Base-by-base conservation (phyloP, 2,888 invertebrate species). In the Coelopa pilipes region DNA sequence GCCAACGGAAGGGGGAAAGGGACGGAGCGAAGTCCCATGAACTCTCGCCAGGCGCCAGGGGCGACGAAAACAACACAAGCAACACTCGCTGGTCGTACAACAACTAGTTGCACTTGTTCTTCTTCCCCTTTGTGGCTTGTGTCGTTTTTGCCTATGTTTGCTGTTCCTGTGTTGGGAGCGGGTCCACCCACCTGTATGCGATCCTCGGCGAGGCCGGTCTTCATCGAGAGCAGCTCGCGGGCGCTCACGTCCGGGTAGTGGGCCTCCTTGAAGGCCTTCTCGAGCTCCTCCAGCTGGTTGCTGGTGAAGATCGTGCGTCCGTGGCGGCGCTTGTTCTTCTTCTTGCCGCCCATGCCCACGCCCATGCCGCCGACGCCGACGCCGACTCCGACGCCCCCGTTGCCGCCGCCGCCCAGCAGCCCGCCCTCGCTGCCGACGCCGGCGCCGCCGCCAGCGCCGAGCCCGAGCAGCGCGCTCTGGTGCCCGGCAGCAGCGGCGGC, bases 201-300 rank as follows among this genome's bases (percentile, higher is more conserved):
- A 89, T 96, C 96, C 87, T 96, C 96, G 55, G 96, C 96, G 69
- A 96, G 91, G 87, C 96, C 96, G 62, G 96, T 96, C 88, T 96
- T 95, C 82, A 96, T 91, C 75, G 95, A 96, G 81, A 96, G 91
- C 94, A 96, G 94, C 89, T 96, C 96, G 74, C 99, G 90, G 72
- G 98, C 98, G 89, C 98, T 98, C 79, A 99, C 98, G 89, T 99
- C 99, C 10, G 99, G 99, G 89, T 99, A 99, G 90, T 99, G 99
- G 63, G 99, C 98, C 87, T 98, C 98, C 89, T 98, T 97, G 91
- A 99, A 99, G 46, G 99, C 97, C 89, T 98, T 97, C 90, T 99
- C 99, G 88, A 99, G 91, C 89, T 99, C 98, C 89, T 99, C 98
- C 90, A 99, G 91, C 90, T 99, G 99, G 90, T 97, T 98, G 87